Evolutionary conservation across 2,113 vertebrate genomes (phyloP).

Genomic region (Phoxinus phoxinus): DNA sequence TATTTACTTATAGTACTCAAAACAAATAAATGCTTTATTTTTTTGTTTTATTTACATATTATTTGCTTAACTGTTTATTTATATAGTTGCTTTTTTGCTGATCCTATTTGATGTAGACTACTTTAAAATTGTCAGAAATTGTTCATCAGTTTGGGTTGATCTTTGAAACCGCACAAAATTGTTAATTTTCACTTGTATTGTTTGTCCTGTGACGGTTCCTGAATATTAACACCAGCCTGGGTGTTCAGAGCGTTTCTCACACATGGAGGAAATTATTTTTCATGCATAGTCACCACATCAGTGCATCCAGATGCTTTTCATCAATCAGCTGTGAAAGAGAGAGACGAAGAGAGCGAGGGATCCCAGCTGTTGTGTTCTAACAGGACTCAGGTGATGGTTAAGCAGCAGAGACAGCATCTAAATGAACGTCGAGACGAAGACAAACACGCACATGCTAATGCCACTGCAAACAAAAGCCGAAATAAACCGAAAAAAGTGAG

Average conservation of each 20-base stretch:
- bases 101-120: background rate
- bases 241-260: conserved; percentile 34
- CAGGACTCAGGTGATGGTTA: conserved; percentile 74
- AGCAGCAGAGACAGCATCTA: conserved; percentile 61
- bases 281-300: conserved; percentile 34
- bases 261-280: conserved; percentile 57
- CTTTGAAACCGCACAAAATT: background rate
- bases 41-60: background rate
- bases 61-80: too few relatives aligned
- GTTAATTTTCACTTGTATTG: conserved; percentile 6
- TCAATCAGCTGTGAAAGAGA: conserved; percentile 52
- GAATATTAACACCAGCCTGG: conserved; percentile 26
- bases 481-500: conserved; percentile 51
- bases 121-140: background rate
- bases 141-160: background rate
- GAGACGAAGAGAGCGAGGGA: background rate
- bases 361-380: conserved; percentile 72
- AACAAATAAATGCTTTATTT: background rate
- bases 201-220: conserved; percentile 14
- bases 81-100: too few relatives aligned
- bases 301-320: conserved; percentile 61
- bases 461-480: conserved; percentile 64
- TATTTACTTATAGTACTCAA: too few relatives aligned
- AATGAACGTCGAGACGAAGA: conserved; percentile 59
- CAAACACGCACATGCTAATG: conserved; percentile 49